Evolutionary conservation across 2,888 invertebrate species (phyloP), one percentile per base, ranked within the genome.

Genomic region (Rosalia funebris): DNA sequence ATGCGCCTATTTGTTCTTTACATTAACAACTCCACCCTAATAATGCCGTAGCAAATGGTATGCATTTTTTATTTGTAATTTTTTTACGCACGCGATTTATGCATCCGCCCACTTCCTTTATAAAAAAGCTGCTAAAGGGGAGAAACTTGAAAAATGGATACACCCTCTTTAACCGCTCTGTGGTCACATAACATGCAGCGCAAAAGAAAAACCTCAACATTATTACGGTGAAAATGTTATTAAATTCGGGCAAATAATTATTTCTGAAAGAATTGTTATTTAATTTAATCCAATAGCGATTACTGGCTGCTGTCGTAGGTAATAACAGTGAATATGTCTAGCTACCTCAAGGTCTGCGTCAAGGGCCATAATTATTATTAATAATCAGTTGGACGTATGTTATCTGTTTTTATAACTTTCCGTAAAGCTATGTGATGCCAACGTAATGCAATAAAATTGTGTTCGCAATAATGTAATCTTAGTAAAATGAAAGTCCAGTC

Each of bases 81-180:
- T 79, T 79, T 79, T 76, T 74, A 76, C 77, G 76, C 79, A 78
- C 78, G 78, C 78, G 75, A 77, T 72, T 73, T 71, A 66, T 62
- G 66, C 72, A 63, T 73, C 75, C 78, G 77, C 79, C 79, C 69
- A 78, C 73, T 78, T 78, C 79, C 78, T 77, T 67, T 68, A 42
- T 31, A 46, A 53, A 62, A 59, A 53, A 50, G 41, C 19, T 16
- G 32, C 32, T 32, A 55, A 61, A 57, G 63, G 66, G 64, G 63
- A 62, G 62, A 58, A 60, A 55, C 46, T 39, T 32, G 53, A 62
- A 66, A 66, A 64, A 57, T 56, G 62, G 62, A 56, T 64, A 66
- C 66, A 66, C 66, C 66, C 66, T 66, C 64, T 66, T 54, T 64
- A 66, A 66, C 66, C 66, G 66, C 66, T 63, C 45, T 56, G 66